Percentiles rank a stretch among this genome's conserved stretches.
These are phyloP conservation scores for Macaca nemestrina DNA, from an alignment of 2,113 vertebrate species.

Conservation along the genomic window DNA sequence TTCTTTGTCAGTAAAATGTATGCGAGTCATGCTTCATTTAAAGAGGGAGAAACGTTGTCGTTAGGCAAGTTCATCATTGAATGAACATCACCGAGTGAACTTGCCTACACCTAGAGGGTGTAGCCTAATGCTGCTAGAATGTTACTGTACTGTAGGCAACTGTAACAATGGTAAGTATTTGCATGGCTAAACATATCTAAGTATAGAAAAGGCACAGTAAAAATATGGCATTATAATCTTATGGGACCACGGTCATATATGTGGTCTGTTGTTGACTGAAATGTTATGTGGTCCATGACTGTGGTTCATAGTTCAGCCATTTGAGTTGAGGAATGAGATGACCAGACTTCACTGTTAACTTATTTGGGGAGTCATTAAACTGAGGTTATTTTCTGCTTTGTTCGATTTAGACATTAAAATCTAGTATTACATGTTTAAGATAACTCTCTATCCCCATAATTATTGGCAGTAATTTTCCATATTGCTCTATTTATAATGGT, in stretches of 20 bases:
- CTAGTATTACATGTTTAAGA: not conserved
- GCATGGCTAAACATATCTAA: not conserved
- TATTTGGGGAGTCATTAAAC: not conserved
- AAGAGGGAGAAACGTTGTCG: not conserved
- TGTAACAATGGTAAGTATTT: not conserved
- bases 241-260: not conserved
- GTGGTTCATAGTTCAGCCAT: not conserved
- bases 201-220: not conserved
- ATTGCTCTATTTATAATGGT: not conserved
- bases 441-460: not conserved
- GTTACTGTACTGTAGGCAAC: not conserved
- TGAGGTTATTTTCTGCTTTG: not conserved
- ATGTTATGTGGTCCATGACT: not conserved
- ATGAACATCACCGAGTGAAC: not conserved
- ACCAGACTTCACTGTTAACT: not conserved
- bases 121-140: not conserved
- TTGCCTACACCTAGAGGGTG: not conserved
- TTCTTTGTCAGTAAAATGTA: not conserved
- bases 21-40: not conserved
- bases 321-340: not conserved
- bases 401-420: not conserved
- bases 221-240: not conserved
- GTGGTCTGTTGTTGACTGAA: not conserved
- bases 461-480: not conserved
- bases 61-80: not conserved